These are phyloP conservation scores for Napeogenes sylphis DNA, from an alignment of 2,888 invertebrate species.

Conservation along the genomic window DNA sequence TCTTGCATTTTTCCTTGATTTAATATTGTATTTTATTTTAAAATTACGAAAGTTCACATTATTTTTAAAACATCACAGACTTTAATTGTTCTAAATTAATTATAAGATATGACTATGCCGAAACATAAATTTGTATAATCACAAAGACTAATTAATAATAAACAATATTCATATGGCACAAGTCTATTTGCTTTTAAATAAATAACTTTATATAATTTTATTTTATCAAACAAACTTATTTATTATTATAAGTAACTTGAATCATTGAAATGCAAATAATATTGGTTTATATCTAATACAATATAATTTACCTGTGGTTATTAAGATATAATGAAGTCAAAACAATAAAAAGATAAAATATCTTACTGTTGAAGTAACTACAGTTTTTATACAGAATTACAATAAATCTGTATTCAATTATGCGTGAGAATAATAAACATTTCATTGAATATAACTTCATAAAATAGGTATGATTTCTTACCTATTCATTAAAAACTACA, in stretches of 20 bases:
- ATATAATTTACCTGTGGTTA: no score
- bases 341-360: no score
- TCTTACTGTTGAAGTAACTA: no score
- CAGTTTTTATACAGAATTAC: no score
- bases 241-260: neutral
- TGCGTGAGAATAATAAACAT: no score
- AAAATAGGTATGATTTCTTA: constrained; percentile 5
- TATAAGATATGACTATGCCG: constrained; percentile 41
- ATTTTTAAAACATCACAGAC: constrained; percentile 61
- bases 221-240: neutral
- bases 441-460: neutral
- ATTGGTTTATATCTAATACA: no score
- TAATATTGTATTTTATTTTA: constrained; percentile 18
- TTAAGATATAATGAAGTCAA: no score
- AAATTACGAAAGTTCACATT: constrained; percentile 9
- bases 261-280: neutral
- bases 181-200: constrained; percentile 10
- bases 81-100: constrained; percentile 48
- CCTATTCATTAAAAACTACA: constrained; percentile 1
- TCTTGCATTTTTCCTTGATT: constrained; percentile 27
- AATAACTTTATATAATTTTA: neutral
- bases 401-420: no score
- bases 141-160: constrained; percentile 13
- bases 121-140: constrained; percentile 12
- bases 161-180: constrained; percentile 24